Conservation (phyloP, 1,140 invertebrate genomes). For the Calycopis cecrops region DNA sequence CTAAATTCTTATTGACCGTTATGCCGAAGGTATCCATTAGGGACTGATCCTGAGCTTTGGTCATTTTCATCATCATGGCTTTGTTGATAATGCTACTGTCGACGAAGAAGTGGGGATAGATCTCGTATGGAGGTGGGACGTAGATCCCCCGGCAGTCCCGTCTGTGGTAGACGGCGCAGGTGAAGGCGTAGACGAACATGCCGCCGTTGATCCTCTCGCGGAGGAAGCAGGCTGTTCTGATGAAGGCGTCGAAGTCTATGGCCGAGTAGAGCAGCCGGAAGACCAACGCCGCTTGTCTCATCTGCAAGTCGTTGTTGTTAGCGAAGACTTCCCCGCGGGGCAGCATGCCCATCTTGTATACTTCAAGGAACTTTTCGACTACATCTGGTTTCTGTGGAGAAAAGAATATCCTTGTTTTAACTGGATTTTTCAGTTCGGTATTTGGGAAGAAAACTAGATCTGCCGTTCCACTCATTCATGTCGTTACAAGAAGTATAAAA, state of each 20-base stretch:
- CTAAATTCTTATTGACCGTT: not conserved
- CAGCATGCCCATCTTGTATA: not conserved
- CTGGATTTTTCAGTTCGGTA: too few relatives aligned
- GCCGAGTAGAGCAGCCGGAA: constrained; percentile 1
- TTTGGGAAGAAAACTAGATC: too few relatives aligned
- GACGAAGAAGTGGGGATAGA: constrained; percentile 79
- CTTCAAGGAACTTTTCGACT: not conserved
- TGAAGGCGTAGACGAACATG: constrained; percentile 6
- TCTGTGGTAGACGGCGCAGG: constrained; percentile 52
- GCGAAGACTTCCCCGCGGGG: constrained; percentile 1
- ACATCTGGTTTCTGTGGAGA: not conserved
- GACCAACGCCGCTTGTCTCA: not conserved
- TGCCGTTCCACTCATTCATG: too few relatives aligned
- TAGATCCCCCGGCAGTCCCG: constrained; percentile 76
- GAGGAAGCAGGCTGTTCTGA: not conserved
- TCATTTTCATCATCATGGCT: constrained; percentile 74
- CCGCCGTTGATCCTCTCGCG: constrained; percentile 1
- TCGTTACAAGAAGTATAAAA: too few relatives aligned
- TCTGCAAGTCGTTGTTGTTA: not conserved
- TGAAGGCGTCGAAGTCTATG: constrained; percentile 2
- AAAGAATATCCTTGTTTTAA: too few relatives aligned
- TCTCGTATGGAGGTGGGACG: constrained; percentile 79
- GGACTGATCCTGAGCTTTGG: constrained; percentile 41
- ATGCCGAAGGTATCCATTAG: constrained; percentile 36
- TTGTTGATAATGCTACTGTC: constrained; percentile 74